These are phyloP conservation scores for Bucorvus abyssinicus DNA, from an alignment of 2,797 vertebrate species.

Conservation along the genomic window DNA sequence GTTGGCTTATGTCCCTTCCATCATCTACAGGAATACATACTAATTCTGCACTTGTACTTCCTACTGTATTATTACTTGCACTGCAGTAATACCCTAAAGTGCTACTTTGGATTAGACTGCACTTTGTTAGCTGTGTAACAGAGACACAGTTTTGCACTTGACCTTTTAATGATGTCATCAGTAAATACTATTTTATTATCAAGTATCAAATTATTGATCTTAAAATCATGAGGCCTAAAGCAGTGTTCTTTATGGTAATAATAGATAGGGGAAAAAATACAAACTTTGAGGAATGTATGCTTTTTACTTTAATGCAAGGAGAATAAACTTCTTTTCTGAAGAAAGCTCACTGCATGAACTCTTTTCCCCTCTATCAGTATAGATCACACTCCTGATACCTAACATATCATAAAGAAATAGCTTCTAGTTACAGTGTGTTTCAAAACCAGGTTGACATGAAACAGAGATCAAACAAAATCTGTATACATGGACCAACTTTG, in stretches of 20 bases:
- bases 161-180: neutral
- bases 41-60: neutral
- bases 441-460: slow-evolving; percentile 61
- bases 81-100: neutral
- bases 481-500: slow-evolving; percentile 62
- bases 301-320: neutral
- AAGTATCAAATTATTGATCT: neutral
- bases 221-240: neutral
- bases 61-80: neutral
- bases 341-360: neutral
- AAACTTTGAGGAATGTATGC: neutral
- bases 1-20: neutral
- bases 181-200: neutral
- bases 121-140: neutral
- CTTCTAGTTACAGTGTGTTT: slow-evolving; percentile 50
- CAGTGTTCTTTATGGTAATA: neutral
- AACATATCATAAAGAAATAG: slow-evolving; percentile 41
- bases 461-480: slow-evolving; percentile 69
- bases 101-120: neutral
- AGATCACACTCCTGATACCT: slow-evolving; percentile 40
- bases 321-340: neutral
- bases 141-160: neutral
- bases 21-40: neutral
- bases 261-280: neutral
- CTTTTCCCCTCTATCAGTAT: neutral